These are phyloP conservation scores for Microchirus variegatus DNA, from an alignment of 2,797 vertebrate genomes.

Conservation along the genomic window DNA sequence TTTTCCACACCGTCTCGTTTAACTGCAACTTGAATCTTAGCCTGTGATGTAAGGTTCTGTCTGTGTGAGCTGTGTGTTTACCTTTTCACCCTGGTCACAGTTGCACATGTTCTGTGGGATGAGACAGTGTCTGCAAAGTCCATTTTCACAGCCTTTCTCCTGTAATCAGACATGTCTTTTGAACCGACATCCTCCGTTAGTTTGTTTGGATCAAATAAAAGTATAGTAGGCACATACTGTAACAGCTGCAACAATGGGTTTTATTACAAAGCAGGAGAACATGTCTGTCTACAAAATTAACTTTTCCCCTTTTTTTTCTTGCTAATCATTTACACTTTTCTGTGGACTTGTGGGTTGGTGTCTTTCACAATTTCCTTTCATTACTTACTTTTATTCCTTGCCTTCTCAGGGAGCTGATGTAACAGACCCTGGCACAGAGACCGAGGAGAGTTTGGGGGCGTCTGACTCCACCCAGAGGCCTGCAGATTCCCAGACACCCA, in stretches of 20 bases:
- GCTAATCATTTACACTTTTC: too few relatives aligned
- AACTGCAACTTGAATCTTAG: slow-evolving; percentile 13
- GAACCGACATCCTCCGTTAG: background rate
- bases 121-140: slow-evolving; percentile 61
- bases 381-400: slow-evolving; percentile 8
- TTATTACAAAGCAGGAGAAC: too few relatives aligned
- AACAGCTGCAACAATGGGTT: too few relatives aligned
- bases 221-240: too few relatives aligned
- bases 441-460: slow-evolving; percentile 93
- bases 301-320: too few relatives aligned
- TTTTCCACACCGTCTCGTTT: slow-evolving; percentile 52
- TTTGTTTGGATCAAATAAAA: too few relatives aligned
- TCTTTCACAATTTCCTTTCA: background rate
- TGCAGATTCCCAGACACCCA: slow-evolving; percentile 90
- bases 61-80: slow-evolving; percentile 32
- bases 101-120: slow-evolving; percentile 32
- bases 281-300: too few relatives aligned
- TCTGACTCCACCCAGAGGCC: slow-evolving; percentile 91
- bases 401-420: slow-evolving; percentile 87
- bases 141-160: slow-evolving; percentile 3
- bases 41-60: slow-evolving; percentile 36
- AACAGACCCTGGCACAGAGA: slow-evolving; percentile 94
- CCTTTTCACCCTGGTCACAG: slow-evolving; percentile 30
- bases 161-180: slow-evolving; percentile 10
- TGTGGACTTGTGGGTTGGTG: background rate